A percentile compares a stretch with the other conserved stretches of the same genome.
Conservation (phyloP, 2,888 invertebrate genomes). For the Caenorhabditis sp. region DNA sequence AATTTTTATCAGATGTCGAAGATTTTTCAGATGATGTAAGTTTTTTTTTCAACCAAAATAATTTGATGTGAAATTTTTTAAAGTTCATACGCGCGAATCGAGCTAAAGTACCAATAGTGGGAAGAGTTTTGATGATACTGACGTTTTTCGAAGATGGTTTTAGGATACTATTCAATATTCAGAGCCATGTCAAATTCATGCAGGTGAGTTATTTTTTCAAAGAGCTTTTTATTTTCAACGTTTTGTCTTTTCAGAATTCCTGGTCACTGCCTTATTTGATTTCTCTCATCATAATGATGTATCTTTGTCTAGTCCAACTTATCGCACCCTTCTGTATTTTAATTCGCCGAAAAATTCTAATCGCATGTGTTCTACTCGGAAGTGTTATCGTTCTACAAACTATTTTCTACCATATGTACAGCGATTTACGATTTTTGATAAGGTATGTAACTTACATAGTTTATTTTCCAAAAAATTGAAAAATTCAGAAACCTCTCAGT, state of each 20-base stretch:
- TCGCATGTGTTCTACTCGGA: slow-evolving; percentile 84
- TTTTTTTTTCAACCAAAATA: slow-evolving; percentile 7
- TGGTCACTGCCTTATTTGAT: slow-evolving; percentile 5
- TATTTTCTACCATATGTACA: slow-evolving; percentile 78
- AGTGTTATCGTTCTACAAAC: slow-evolving; percentile 92
- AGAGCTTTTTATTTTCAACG: no score
- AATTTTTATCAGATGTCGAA: slow-evolving; percentile 55
- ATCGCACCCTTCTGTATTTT: slow-evolving; percentile 96
- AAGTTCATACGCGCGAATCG: slow-evolving; percentile 70
- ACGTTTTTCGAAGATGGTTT: slow-evolving; percentile 99
- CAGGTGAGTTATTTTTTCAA: not conserved
- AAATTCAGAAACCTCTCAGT: slow-evolving; percentile 90
- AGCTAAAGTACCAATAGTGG: slow-evolving; percentile 87
- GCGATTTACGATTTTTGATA: slow-evolving; percentile 13
- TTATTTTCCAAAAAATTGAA: no score
- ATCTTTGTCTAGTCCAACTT: slow-evolving; percentile 77
- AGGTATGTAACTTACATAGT: no score
- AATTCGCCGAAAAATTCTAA: slow-evolving; percentile 83
- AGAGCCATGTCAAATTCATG: slow-evolving; percentile 57
- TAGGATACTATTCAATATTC: slow-evolving; percentile 92
- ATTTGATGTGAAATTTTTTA: slow-evolving; percentile 9
- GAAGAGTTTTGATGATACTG: slow-evolving; percentile 92
- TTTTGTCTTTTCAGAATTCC: not conserved
- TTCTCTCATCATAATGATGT: slow-evolving; percentile 8
- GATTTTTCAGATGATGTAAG: slow-evolving; percentile 66